A percentile compares a stretch with the other conserved stretches of the same genome.
phyloP scores from a whole-genome alignment of 2,113 vertebrate species.

The Paramisgurnus dabryanus region DNA sequence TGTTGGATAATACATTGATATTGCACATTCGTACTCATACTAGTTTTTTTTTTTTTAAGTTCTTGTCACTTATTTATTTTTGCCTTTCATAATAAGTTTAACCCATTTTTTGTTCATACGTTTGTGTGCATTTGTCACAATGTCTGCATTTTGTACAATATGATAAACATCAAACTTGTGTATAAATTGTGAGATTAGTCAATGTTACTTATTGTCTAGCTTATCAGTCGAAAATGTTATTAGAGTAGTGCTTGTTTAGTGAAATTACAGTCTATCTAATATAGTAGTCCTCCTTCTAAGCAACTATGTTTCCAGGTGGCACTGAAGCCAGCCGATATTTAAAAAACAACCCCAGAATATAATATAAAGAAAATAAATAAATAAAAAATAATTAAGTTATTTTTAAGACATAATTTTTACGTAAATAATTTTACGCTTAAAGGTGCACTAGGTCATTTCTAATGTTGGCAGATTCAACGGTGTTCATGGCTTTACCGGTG shows the following conservation, averaged over 20 bases:
- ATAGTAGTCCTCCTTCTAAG: constrained; percentile 61
- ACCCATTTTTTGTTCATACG: not conserved
- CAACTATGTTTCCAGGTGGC: constrained; percentile 58
- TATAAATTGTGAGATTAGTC: constrained; percentile 3
- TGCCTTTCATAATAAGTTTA: constrained; percentile 21
- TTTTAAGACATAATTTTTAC: too few species aligned
- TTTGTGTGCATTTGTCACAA: constrained; percentile 15
- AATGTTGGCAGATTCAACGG: not conserved
- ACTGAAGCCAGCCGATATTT: not conserved
- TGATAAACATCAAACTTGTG: not conserved
- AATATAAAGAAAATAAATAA: too few species aligned
- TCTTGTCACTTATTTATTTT: constrained; percentile 16
- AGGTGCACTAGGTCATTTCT: not conserved
- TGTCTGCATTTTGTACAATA: constrained; percentile 4
- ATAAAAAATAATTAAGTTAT: too few species aligned
- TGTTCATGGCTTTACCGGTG: not conserved
- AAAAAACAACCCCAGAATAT: not conserved
- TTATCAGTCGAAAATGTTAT: not conserved
- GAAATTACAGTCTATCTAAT: not conserved
- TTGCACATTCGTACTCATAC: not conserved
- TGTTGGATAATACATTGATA: not conserved
- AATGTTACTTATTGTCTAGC: constrained; percentile 11
- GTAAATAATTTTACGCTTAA: not conserved
- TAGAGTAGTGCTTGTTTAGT: not conserved
- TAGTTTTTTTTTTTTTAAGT: constrained; percentile 18